A percentile compares a stretch with the other conserved stretches of the same genome.
Conservation (phyloP, 2,113 vertebrate genomes). For the Hystrix brachyura region DNA sequence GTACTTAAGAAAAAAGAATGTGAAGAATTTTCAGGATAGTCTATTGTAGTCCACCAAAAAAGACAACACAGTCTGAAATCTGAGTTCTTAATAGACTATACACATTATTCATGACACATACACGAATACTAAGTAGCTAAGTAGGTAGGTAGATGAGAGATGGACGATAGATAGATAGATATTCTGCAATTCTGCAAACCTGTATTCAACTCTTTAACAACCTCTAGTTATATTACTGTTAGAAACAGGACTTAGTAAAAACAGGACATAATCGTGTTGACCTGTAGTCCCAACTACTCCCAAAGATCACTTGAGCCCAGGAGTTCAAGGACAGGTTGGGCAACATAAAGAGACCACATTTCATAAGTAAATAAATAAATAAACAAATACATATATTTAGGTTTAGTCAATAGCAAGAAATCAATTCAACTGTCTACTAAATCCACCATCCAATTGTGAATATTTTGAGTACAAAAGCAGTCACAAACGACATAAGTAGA, state of each 20-base stretch:
- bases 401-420: not conserved
- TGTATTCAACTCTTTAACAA: not conserved
- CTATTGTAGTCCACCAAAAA: not conserved
- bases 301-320: not conserved
- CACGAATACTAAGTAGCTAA: not conserved
- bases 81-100: not conserved
- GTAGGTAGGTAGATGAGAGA: not conserved
- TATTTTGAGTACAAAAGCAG: conserved; percentile 6
- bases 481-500: conserved; percentile 25
- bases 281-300: not conserved
- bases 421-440: not conserved
- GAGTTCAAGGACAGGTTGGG: not conserved
- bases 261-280: not conserved
- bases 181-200: not conserved
- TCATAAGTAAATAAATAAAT: not conserved
- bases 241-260: not conserved
- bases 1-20: not conserved
- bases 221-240: not conserved
- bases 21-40: not conserved
- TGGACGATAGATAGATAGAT: not conserved
- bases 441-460: not conserved
- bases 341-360: not conserved
- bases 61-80: not conserved
- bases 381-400: not conserved
- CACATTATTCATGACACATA: not conserved